Evolutionary conservation across 2,888 invertebrate genomes (phyloP).

Genomic region (Diloba caeruleocephala): DNA sequence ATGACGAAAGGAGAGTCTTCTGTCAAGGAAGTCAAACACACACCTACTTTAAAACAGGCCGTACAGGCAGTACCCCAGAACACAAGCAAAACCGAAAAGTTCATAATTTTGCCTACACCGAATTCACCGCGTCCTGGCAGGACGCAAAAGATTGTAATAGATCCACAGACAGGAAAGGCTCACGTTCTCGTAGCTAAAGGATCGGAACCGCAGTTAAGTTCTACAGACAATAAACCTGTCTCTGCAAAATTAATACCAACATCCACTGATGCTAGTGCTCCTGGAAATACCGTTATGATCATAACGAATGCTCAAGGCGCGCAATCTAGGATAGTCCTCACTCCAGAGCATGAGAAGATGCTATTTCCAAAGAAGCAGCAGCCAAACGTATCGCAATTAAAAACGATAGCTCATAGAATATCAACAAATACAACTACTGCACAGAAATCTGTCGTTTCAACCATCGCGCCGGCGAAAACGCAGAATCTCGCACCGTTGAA

Average conservation of each 20-base stretch:
- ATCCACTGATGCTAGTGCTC: constrained; percentile 69
- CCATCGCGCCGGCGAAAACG: constrained; percentile 50
- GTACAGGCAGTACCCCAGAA: constrained; percentile 70
- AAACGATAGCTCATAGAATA: constrained; percentile 77
- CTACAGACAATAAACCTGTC: constrained; percentile 74
- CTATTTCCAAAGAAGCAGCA: constrained; percentile 87
- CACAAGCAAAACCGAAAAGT: constrained; percentile 77
- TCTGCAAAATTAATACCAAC: constrained; percentile 79
- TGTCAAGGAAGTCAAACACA: constrained; percentile 75
- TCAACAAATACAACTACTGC: constrained; percentile 62
- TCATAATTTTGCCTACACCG: constrained; percentile 80
- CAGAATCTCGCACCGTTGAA: constrained; percentile 53
- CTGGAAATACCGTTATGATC: constrained; percentile 90
- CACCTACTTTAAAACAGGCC: constrained; percentile 67
- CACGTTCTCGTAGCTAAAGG: constrained; percentile 79
- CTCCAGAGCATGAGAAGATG: constrained; percentile 90
- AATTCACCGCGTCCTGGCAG: constrained; percentile 74
- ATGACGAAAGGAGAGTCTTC: constrained; percentile 78
- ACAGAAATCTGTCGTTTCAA: constrained; percentile 67
- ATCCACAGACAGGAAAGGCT: constrained; percentile 84
- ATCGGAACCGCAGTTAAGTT: constrained; percentile 61
- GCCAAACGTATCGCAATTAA: constrained; percentile 75
- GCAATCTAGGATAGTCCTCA: constrained; percentile 89
- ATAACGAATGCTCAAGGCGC: constrained; percentile 90
- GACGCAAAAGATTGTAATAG: constrained; percentile 84